Conservation (phyloP, 2,797 vertebrate genomes). For the Heteromormyrus szaboi region DNA sequence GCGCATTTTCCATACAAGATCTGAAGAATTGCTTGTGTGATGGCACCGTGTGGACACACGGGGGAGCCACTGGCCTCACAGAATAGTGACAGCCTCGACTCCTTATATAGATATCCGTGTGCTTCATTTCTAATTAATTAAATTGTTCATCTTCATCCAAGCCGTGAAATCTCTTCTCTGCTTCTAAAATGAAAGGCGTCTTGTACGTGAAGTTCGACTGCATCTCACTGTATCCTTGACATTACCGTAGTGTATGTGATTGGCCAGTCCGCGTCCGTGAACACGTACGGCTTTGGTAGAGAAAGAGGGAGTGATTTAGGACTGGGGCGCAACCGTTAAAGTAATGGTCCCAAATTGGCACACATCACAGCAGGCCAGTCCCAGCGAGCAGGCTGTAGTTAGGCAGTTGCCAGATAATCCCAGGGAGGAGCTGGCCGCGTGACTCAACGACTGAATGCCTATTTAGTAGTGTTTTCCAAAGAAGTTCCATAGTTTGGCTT, state of each 20-base stretch:
- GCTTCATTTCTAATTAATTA: not conserved
- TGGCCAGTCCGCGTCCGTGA: not conserved
- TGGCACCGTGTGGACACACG: conserved; percentile 36
- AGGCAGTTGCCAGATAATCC: not conserved
- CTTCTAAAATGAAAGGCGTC: not conserved
- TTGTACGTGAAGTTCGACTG: not conserved
- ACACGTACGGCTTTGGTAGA: not conserved
- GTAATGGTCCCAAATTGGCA: conserved; percentile 31
- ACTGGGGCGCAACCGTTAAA: conserved; percentile 23
- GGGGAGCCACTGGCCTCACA: conserved; percentile 31
- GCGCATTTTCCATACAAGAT: not conserved
- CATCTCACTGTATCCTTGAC: not conserved
- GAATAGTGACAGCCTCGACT: not conserved
- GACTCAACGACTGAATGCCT: conserved; percentile 21
- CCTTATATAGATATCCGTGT: not conserved
- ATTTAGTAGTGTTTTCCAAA: not conserved
- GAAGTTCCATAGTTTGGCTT: not conserved
- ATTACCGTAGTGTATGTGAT: not conserved
- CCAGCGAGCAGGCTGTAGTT: not conserved
- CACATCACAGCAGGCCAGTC: conserved; percentile 31
- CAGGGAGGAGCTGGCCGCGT: conserved; percentile 1
- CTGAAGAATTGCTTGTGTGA: not conserved
- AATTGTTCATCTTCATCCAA: not conserved
- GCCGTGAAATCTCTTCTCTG: not conserved
- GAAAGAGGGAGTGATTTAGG: not conserved